A percentile compares a stretch with the other conserved stretches of the same genome.
phyloP scores from a whole-genome alignment of 2,888 invertebrate genomes.

The Masnerella sp. region DNA sequence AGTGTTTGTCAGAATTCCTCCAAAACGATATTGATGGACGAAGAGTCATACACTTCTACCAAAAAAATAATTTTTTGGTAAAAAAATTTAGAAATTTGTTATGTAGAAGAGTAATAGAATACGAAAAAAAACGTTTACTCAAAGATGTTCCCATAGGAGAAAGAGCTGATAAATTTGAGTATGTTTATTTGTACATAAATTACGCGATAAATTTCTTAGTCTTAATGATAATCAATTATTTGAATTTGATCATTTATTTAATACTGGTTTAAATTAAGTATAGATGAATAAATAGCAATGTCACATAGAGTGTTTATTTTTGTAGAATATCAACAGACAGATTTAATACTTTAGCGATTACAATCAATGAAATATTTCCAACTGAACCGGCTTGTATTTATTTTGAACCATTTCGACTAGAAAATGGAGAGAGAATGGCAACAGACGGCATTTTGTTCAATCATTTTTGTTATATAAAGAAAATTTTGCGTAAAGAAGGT shows the following conservation, averaged over 20 bases:
- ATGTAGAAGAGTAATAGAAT: not conserved
- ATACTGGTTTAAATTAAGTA: too few species aligned
- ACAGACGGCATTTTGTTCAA: slow-evolving; percentile 12
- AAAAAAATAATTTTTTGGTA: not conserved
- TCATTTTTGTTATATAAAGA: slow-evolving; percentile 14
- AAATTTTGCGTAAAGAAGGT: slow-evolving; percentile 1
- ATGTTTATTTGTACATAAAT: too few species aligned
- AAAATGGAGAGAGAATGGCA: slow-evolving; percentile 13
- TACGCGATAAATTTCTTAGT: too few species aligned
- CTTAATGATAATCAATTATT: too few species aligned
- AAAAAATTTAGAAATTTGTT: not conserved
- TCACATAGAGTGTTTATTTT: too few species aligned
- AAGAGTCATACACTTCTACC: not conserved
- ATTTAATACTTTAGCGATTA: slow-evolving; percentile 6
- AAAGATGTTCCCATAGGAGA: not conserved
- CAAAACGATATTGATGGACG: not conserved
- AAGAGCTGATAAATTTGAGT: not conserved
- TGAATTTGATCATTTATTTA: too few species aligned
- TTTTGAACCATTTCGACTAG: slow-evolving; percentile 12
- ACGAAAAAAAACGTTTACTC: slow-evolving; percentile 3
- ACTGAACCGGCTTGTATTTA: slow-evolving; percentile 6
- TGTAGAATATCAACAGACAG: not conserved
- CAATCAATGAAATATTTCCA: slow-evolving; percentile 19
- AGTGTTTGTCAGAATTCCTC: not conserved
- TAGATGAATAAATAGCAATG: too few species aligned